Evolutionary conservation across 2,888 invertebrate genomes (phyloP).

Genomic region (Vanessa cardui): DNA sequence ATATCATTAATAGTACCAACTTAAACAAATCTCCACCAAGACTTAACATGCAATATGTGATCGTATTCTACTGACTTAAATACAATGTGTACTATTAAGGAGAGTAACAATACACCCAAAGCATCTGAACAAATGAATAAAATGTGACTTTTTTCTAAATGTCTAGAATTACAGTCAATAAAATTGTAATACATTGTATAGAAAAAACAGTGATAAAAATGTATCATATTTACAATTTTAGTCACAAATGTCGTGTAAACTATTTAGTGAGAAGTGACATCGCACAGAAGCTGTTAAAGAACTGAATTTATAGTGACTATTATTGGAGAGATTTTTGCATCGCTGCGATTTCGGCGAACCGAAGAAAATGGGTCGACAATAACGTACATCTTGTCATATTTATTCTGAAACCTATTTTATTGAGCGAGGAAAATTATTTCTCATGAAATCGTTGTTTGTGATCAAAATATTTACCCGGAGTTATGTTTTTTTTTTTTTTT

Average conservation of each 20-base stretch:
- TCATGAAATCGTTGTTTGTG: slow-evolving; percentile 1
- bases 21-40: too few species aligned
- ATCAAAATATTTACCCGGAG: background rate
- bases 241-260: slow-evolving; percentile 4
- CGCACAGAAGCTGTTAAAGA: slow-evolving; percentile 32
- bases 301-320: slow-evolving; percentile 41
- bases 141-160: too few species aligned
- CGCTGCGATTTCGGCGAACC: slow-evolving; percentile 36
- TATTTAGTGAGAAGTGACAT: slow-evolving; percentile 28
- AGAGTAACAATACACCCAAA: too few species aligned
- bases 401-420: slow-evolving; percentile 20
- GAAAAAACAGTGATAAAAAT: background rate
- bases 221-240: background rate
- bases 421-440: slow-evolving; percentile 2
- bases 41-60: too few species aligned
- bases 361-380: slow-evolving; percentile 31
- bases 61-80: too few species aligned
- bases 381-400: slow-evolving; percentile 32
- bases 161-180: too few species aligned
- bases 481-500: too few species aligned
- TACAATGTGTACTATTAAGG: too few species aligned
- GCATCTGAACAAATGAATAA: too few species aligned
- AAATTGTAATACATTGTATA: too few species aligned
- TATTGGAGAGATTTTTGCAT: slow-evolving; percentile 38
- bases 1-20: too few species aligned